Evolutionary conservation across 2,113 vertebrate genomes (phyloP), one percentile per base, ranked within the genome.

Genomic region (Pelmatolapia mariae): DNA sequence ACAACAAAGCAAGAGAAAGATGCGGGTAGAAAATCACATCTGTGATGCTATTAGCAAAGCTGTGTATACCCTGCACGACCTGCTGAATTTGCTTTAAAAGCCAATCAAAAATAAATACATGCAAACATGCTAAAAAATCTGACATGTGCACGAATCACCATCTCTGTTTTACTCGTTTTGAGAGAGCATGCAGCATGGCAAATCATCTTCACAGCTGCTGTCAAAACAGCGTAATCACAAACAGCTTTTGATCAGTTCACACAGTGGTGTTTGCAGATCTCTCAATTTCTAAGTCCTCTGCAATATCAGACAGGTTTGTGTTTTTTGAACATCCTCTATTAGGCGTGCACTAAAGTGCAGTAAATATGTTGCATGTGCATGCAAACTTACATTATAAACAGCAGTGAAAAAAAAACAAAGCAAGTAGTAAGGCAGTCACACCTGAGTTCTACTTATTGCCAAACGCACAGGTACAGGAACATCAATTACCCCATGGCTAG

Each of bases 1-100:
- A 73, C 33, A 73, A 81, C 59, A 90, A 63, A 85, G 71, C 15
- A 5, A 53, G 45, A 68, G 76, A 53, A 47, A 96, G 95, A n/a
- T 76, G 10, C 54, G 82, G 22, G 81, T 38, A 52, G 73, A 78
- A 50, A 78, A 78, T 66, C 52, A 85, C 85, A 88, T 84, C 83
- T 92, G 88, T 66, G 88, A 54, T 68, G 68, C 85, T 19, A 80
- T 86, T 86, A 87, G 43, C 22, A 45, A 79, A 85, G 81, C 24
- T 85, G 57, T 73, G n/a, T 68, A 29, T 61, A 45, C 19, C 33
- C 82, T 81, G 59, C 63, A 47, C 52, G 16, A 57, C 53, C 83
- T 57, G 73, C n/a, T 6, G 80, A 87, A 91, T 85, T 79, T 84
- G 82, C 78, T 24, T 88, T 12, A 71, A 19, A 59, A 82, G 40